Base-by-base conservation (phyloP, 2,888 invertebrate species). In the Oxystoma pomonae region DNA sequence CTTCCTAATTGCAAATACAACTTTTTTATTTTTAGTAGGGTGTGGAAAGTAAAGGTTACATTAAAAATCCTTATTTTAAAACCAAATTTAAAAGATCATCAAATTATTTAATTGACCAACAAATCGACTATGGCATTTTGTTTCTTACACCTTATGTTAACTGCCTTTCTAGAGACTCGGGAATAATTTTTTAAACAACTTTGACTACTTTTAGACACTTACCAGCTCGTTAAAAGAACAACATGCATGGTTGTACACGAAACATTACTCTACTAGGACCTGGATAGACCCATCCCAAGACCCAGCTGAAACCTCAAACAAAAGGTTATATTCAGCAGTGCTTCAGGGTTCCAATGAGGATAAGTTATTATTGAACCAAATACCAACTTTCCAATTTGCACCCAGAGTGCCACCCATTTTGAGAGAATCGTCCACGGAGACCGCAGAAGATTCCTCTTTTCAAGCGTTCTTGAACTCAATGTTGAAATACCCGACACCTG, bases 251-350 rank as follows among this genome's bases (percentile, higher is more conserved):
- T 69, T 70, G 16, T 59, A 63, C 55, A 35, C 35, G 5, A 63
- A 65, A 18, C 62, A 65, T 56, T 51, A 53, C 18, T 22, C 20
- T 9, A 16, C 62, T 1, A 51, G 55, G 52, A 57, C 60, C 16
- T 63, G 63, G 60, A 60, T 60, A 17, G 63, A 63, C 16, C 22
- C 57, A 7, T 16, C 19, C 49, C 53, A 58, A 19, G 22, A 55
- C 49, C 49, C 18, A 16, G n/a, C n/a, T 53, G 16, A 53, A 9
- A 16, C 3, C 18, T 67, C 61, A 58, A 62, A 52, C 69, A 62
- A 74, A 56, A 68, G 78, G 62, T 65, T 78, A 2, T 80, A 80
- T 65, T 80, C 80, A 2, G 80, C 78, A 19, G 80, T 80, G 2
- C 71, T 80, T 3, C 80, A 80, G 71, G 80, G 80, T n/a, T 22